Percentiles rank a stretch among this genome's conserved stretches.
These are phyloP conservation scores for Phacellophora camtschatica DNA, from an alignment of 30 jellyfish, hydroid and myxozoan species.

Conservation along the genomic window DNA sequence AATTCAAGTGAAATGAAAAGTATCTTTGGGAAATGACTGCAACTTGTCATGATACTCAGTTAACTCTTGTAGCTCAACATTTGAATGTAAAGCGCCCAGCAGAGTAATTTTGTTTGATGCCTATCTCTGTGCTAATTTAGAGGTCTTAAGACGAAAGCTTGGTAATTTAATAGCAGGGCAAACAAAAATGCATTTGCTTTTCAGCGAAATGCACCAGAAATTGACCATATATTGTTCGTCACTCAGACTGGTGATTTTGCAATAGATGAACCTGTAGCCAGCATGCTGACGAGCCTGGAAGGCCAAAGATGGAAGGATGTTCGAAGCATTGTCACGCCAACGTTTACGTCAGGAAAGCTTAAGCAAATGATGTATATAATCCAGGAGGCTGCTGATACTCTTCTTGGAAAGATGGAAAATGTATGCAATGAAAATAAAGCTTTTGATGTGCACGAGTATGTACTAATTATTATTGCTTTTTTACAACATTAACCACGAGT, in stretches of 20 bases:
- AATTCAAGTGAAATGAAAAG: no score
- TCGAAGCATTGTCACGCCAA: conserved; percentile 20
- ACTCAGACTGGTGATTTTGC: background rate
- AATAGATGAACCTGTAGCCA: conserved; percentile 6
- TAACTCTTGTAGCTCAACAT: no score
- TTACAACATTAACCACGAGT: no score
- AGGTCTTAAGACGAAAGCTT: no score
- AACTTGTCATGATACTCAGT: no score
- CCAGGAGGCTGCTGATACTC: conserved; percentile 15
- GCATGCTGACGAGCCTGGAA: conserved; percentile 23
- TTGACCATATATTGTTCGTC: background rate
- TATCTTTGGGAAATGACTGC: no score
- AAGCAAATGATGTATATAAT: conserved; percentile 26
- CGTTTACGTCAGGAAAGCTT: conserved; percentile 46
- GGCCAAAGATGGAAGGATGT: conserved; percentile 47
- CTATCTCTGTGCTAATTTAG: no score
- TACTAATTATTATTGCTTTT: background rate
- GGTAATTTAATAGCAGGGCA: no score
- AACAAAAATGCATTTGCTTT: background rate
- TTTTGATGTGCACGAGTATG: conserved; percentile 6
- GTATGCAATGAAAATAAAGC: background rate
- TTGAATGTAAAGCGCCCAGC: no score
- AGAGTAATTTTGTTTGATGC: no score
- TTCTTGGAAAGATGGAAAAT: background rate
- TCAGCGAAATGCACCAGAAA: background rate